These are phyloP conservation scores for Arbacia lixula DNA, from an alignment of 53 echinoderm and acorn worm genomes.

Conservation along the genomic window DNA sequence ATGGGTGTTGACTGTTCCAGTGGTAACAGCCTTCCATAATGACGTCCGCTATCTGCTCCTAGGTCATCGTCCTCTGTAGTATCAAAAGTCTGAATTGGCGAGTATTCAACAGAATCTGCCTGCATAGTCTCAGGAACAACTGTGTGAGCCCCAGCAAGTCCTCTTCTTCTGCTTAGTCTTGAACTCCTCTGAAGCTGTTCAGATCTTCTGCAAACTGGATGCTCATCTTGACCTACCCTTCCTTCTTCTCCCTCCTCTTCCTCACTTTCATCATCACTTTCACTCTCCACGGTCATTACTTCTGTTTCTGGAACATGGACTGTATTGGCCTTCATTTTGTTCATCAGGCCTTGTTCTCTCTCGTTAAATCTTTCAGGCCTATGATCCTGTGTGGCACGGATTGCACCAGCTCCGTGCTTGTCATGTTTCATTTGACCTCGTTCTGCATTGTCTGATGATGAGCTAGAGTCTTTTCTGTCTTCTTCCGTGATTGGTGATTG, in stretches of 20 bases:
- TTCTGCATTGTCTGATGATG: no score
- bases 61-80: neutral
- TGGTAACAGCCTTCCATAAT: neutral
- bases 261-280: conserved; percentile 1
- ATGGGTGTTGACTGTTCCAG: conserved; percentile 34
- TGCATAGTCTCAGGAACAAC: conserved; percentile 41
- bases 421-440: no score
- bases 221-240: no score
- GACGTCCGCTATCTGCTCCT: neutral
- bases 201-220: neutral
- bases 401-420: no score
- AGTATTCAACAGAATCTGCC: neutral
- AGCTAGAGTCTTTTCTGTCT: no score
- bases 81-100: neutral
- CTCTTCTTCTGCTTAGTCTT: neutral
- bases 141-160: neutral
- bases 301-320: conserved; percentile 41
- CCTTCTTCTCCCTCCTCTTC: neutral
- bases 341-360: no score
- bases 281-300: neutral
- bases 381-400: no score
- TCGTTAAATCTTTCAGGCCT: no score
- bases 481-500: neutral
- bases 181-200: no score
- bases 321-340: neutral